Evolutionary conservation across 2,888 invertebrate species (phyloP).

Genomic region (Hydraecia micacea): DNA sequence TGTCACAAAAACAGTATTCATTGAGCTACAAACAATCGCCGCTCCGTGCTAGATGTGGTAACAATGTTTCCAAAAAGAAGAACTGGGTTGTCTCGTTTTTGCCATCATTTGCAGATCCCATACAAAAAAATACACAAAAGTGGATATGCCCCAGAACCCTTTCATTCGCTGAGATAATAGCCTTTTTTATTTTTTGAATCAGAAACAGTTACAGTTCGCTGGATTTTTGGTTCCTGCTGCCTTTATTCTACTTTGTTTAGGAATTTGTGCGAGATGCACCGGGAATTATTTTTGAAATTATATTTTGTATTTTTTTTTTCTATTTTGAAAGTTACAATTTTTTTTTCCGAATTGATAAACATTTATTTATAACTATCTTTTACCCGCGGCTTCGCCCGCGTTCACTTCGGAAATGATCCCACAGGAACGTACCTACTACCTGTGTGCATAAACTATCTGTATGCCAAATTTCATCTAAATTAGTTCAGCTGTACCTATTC

Average conservation of each 20-base stretch:
- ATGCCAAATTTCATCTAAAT: no score
- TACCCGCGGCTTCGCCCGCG: not conserved
- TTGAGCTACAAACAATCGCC: slow-evolving; percentile 20
- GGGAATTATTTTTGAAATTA: slow-evolving; percentile 1
- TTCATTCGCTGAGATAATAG: slow-evolving; percentile 68
- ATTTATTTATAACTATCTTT: not conserved
- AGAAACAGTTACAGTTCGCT: slow-evolving; percentile 63
- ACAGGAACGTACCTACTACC: no score
- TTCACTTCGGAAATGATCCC: no score
- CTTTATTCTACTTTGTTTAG: slow-evolving; percentile 43
- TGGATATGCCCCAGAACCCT: slow-evolving; percentile 58
- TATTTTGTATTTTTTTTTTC: not conserved
- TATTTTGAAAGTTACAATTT: not conserved
- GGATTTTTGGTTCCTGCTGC: slow-evolving; percentile 55
- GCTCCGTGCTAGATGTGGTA: slow-evolving; percentile 29
- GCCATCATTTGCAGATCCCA: slow-evolving; percentile 61
- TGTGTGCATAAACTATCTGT: no score
- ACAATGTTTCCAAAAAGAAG: slow-evolving; percentile 43
- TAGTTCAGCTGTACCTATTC: no score
- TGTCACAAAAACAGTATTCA: slow-evolving; percentile 38
- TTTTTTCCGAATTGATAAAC: not conserved
- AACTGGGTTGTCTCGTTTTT: slow-evolving; percentile 53
- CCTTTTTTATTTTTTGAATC: slow-evolving; percentile 68
- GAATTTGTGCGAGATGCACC: slow-evolving; percentile 32
- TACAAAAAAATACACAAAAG: slow-evolving; percentile 63